These are phyloP conservation scores for Amphipyra berbera DNA, from an alignment of 2,888 invertebrate genomes.

Conservation along the genomic window DNA sequence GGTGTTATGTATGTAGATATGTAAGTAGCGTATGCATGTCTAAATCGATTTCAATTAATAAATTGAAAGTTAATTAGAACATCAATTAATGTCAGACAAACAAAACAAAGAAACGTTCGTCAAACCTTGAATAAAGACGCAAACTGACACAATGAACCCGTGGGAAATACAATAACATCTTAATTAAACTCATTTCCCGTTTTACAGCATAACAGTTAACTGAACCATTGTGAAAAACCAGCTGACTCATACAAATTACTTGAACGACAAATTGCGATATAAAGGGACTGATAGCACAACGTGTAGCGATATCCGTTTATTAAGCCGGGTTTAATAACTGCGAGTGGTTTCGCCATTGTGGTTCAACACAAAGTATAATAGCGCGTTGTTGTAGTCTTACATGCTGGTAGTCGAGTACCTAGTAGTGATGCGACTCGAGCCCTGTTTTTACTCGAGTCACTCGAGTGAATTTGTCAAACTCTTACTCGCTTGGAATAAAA, in stretches of 20 bases:
- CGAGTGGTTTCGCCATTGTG: slow-evolving; percentile 53
- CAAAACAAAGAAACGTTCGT: slow-evolving; percentile 32
- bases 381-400: slow-evolving; percentile 22
- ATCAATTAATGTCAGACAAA: slow-evolving; percentile 4
- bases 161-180: slow-evolving; percentile 52
- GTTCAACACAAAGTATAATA: slow-evolving; percentile 37
- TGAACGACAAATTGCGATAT: slow-evolving; percentile 51
- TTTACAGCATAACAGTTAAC: slow-evolving; percentile 40
- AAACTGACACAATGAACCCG: slow-evolving; percentile 55
- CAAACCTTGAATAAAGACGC: slow-evolving; percentile 33
- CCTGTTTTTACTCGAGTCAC: no score
- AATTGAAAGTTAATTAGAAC: slow-evolving; percentile 14
- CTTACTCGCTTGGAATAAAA: no score
- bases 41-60: slow-evolving; percentile 21
- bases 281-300: slow-evolving; percentile 62
- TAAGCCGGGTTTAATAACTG: slow-evolving; percentile 49
- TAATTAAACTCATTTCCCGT: slow-evolving; percentile 56
- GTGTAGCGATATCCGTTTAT: slow-evolving; percentile 69
- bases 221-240: slow-evolving; percentile 34
- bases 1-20: no score
- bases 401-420: slow-evolving; percentile 1
- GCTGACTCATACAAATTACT: slow-evolving; percentile 53
- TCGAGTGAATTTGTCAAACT: no score
- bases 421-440: no score
- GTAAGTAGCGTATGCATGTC: neutral